phyloP scores from a whole-genome alignment of 2,113 vertebrate species.

The Haplotaxodon microlepis region DNA sequence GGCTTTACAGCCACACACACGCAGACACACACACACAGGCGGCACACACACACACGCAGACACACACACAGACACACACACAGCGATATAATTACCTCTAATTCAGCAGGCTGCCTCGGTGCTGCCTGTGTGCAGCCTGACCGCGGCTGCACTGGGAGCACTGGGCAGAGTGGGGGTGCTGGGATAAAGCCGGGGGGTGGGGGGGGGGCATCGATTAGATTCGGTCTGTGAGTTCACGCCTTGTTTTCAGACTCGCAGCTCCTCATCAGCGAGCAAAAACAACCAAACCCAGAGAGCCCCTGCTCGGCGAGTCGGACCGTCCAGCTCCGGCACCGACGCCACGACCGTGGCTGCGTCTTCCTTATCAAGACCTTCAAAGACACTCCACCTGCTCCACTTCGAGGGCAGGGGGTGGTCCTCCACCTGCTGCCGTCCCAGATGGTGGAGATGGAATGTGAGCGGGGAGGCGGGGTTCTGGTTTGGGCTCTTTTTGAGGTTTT shows the following conservation, averaged over 20 bases:
- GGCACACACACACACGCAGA: background rate
- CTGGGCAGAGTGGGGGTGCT: background rate
- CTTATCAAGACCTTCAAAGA: background rate
- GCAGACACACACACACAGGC: no score
- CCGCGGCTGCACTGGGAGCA: background rate
- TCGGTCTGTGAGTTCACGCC: background rate
- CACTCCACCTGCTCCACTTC: background rate
- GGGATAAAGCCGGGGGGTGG: background rate
- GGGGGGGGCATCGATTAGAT: background rate
- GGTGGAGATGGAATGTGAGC: background rate
- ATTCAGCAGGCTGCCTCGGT: slow-evolving; percentile 25
- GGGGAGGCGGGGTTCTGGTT: background rate
- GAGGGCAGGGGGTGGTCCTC: background rate
- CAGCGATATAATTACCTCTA: slow-evolving; percentile 43
- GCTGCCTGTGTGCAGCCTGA: slow-evolving; percentile 6
- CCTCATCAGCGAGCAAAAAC: background rate
- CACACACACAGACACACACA: background rate
- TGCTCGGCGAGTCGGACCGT: rapidly evolving
- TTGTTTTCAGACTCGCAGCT: background rate
- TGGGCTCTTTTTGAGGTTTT: background rate
- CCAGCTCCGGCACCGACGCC: background rate
- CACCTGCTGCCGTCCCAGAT: background rate
- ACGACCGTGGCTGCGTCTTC: background rate
- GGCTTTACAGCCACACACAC: background rate
- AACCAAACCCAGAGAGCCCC: background rate